phyloP scores from a whole-genome alignment of 2,797 vertebrate genomes.

The Enteromius anoplus region DNA sequence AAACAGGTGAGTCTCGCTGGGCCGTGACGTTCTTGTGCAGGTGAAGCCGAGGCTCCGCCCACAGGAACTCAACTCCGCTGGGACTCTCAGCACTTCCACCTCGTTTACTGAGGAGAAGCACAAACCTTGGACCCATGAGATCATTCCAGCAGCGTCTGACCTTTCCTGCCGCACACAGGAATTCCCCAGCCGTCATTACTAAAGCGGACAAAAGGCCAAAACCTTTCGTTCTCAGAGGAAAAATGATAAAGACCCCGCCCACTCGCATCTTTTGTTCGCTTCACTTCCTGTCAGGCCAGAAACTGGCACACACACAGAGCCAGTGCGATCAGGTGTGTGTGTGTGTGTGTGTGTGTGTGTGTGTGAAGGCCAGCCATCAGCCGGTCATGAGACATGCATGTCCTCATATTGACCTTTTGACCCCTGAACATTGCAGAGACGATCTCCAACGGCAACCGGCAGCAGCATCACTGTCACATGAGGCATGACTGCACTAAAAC shows the following conservation, averaged over 20 bases:
- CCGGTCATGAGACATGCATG: conserved; percentile 48
- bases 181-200: conserved; percentile 52
- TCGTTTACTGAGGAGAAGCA: background rate
- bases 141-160: conserved; percentile 55
- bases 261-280: background rate
- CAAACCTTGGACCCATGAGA: conserved; percentile 25
- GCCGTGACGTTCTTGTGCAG: background rate
- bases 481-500: conserved; percentile 62
- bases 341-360: conserved; percentile 41
- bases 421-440: conserved; percentile 28
- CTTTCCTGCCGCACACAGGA: conserved; percentile 54
- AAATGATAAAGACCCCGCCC: conserved; percentile 37
- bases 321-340: background rate
- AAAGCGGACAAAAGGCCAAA: conserved; percentile 54
- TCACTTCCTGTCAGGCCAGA: conserved; percentile 16
- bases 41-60: conserved; percentile 20
- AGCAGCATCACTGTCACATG: conserved; percentile 81
- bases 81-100: background rate
- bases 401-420: conserved; percentile 47
- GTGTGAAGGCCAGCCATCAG: conserved; percentile 3
- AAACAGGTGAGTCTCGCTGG: background rate
- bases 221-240: conserved; percentile 40
- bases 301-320: background rate
- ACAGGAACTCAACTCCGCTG: background rate
- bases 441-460: conserved; percentile 34